Base-by-base conservation (phyloP, 2,797 vertebrate species). In the Ibycter americanus region DNA sequence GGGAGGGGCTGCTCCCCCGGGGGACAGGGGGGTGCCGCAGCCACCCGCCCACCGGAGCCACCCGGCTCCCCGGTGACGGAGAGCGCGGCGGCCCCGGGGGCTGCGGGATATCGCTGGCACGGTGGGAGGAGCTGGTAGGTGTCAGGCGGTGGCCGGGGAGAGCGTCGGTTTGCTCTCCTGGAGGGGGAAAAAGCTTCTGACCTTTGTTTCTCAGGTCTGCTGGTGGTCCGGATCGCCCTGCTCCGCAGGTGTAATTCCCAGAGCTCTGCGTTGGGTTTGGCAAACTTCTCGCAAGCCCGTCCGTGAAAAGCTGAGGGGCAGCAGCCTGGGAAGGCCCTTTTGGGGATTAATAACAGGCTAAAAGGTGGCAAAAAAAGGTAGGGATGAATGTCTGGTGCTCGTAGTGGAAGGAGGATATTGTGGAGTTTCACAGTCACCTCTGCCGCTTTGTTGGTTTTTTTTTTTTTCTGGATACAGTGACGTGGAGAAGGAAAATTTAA, bases 141-240 rank as follows among this genome's bases (percentile, higher is more conserved):
- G 62, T 4, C 55, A 36, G n/a, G 6, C 9, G 44, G 2, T 18
- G 55, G 71, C 7, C 9, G 0, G 1, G 56, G 36, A 4, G 25
- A 56, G 52, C 5, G 0, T 3, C 11, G 20, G 8, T 15, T 6
- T 12, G 71, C 5, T n/a, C 19, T 40, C 3, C 8, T 2, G 21
- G 12, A 5, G 15, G 0, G 9, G 6, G 4, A 10, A 6, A 0
- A 19, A 6, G 26, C 10, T 13, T 15, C 68, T 55, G 65, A 27
- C 27, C 56, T 51, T 54, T 12, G 23, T 47, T 83, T 26, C 44
- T 59, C 68, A 0, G 13, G 11, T 42, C 0, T 4, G 0, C 8
- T 1, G 20, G 27, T 2, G 5, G 7, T 16, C n/a, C 1, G 4
- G 7, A 1, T 8, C 7, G 2, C 10, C 29, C 6, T 1, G 0